phyloP scores from a whole-genome alignment of 2,113 vertebrate genomes.

The Emydura subglobosa region DNA sequence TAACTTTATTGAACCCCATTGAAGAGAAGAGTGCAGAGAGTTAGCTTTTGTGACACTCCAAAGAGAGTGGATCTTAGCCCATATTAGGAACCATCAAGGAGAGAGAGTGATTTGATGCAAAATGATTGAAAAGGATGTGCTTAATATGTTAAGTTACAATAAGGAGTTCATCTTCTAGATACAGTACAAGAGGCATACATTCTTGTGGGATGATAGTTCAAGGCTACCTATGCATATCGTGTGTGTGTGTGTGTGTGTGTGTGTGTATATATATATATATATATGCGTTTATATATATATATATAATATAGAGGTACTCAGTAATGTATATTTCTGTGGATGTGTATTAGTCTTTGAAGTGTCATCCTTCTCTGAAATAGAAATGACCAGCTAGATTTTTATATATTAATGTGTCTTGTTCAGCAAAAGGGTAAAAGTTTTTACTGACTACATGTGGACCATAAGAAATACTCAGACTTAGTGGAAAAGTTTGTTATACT shows the following conservation, averaged over 20 bases:
- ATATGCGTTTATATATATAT: too few species aligned
- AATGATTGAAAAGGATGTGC: neutral
- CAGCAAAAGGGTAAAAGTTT: neutral
- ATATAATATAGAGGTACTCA: neutral
- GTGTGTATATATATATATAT: too few species aligned
- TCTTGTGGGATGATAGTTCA: neutral
- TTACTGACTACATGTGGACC: neutral
- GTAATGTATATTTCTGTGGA: neutral
- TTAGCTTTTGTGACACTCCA: neutral
- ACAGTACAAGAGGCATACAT: neutral
- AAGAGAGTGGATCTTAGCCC: neutral
- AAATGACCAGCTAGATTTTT: neutral
- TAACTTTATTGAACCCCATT: neutral
- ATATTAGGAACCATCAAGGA: neutral
- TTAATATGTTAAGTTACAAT: neutral
- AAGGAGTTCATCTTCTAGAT: neutral
- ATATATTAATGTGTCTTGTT: neutral
- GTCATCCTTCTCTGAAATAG: neutral
- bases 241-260: neutral
- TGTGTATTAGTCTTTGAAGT: neutral
- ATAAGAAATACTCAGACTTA: conserved; percentile 44
- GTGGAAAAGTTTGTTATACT: conserved; percentile 50
- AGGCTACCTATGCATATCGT: neutral
- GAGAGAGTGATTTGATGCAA: neutral
- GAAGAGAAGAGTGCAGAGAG: neutral